These are phyloP conservation scores for Pissodes strobi DNA, from an alignment of 1,140 invertebrate species.

Conservation along the genomic window DNA sequence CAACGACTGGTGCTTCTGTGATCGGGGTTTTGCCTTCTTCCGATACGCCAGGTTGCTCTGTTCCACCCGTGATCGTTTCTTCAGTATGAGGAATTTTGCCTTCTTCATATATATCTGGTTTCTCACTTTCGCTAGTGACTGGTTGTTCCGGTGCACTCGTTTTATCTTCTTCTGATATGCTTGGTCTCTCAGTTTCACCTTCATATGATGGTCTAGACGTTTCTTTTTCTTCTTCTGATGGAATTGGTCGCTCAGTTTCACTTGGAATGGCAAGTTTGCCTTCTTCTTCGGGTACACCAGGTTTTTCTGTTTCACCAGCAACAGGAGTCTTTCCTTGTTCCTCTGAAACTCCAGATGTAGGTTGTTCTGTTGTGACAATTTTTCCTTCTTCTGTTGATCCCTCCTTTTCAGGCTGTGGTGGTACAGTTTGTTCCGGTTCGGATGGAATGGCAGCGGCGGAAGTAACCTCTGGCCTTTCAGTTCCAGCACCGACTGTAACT, in stretches of 20 bases:
- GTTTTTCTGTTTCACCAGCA: neutral
- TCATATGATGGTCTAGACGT: constrained; percentile 24
- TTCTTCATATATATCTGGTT: neutral
- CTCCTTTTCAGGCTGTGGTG: too few species aligned
- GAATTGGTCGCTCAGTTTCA: neutral
- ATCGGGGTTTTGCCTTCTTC: constrained; percentile 25
- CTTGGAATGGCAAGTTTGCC: neutral
- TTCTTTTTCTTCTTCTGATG: constrained; percentile 19
- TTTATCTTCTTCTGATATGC: neutral
- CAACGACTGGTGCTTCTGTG: constrained; percentile 25
- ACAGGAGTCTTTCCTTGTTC: too few species aligned
- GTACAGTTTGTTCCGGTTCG: too few species aligned
- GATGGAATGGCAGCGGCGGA: too few species aligned
- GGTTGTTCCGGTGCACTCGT: neutral
- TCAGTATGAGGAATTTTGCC: constrained; percentile 3
- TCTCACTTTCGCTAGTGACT: neutral
- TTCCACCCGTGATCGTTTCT: neutral
- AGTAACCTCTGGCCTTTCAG: too few species aligned
- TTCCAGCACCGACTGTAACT: too few species aligned
- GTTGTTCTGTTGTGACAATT: neutral
- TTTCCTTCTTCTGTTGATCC: too few species aligned
- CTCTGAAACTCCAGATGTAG: neutral
- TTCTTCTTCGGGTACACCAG: constrained; percentile 1
- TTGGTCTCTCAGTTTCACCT: constrained; percentile 19
- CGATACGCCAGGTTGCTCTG: constrained; percentile 4